A percentile compares a stretch with the other conserved stretches of the same genome.
Conservation (phyloP, 2,888 invertebrate species). For the Acanthacorydalis orientalis region DNA sequence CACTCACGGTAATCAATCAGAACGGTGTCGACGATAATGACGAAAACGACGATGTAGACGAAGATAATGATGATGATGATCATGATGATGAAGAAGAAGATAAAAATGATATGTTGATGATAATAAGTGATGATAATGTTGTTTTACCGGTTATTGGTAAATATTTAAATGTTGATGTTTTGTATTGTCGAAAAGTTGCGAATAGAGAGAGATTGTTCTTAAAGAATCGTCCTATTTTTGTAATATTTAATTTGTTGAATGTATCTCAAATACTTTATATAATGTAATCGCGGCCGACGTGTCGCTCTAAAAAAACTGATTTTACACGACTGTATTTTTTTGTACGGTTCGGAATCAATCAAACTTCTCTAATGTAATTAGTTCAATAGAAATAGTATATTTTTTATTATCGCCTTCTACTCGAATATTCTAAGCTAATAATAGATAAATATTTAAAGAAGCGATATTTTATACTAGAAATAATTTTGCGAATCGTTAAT, state of each 20-base stretch:
- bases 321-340: too few species aligned
- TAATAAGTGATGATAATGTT: background rate
- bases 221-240: conserved; percentile 22
- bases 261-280: conserved; percentile 22
- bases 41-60: too few species aligned
- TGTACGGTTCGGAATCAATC: background rate
- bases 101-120: too few species aligned
- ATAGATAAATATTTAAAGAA: too few species aligned
- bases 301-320: background rate
- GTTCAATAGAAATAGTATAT: background rate
- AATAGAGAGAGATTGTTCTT: background rate
- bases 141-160: background rate
- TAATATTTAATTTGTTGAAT: conserved; percentile 21
- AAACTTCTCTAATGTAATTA: background rate
- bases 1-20: background rate
- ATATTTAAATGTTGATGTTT: background rate
- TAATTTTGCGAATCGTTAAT: too few species aligned
- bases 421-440: too few species aligned
- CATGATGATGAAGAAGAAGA: background rate
- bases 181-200: background rate
- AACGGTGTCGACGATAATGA: too few species aligned
- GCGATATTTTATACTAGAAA: too few species aligned
- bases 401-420: background rate
- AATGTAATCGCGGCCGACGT: background rate
- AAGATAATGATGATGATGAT: too few species aligned